Conservation (phyloP, 2,888 invertebrate species). For the Caradrina kadenii region DNA sequence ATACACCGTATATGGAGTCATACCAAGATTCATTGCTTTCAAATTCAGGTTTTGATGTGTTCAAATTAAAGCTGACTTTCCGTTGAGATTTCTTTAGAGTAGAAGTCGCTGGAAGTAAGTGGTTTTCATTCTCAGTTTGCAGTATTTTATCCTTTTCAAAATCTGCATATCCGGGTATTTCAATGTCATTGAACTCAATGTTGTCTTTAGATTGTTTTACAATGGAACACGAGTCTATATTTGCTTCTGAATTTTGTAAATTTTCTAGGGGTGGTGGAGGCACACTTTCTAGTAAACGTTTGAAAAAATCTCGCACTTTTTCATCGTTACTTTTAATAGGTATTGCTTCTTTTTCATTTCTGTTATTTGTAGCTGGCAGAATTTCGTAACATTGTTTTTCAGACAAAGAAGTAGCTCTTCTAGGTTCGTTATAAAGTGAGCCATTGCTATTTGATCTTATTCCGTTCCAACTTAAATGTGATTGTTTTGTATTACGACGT, state of each 20-base stretch:
- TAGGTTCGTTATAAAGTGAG: constrained; percentile 69
- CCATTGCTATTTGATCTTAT: constrained; percentile 66
- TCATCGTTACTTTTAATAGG: constrained; percentile 70
- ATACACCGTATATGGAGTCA: constrained; percentile 83
- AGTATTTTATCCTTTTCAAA: constrained; percentile 78
- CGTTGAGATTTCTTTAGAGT: constrained; percentile 77
- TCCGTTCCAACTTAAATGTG: constrained; percentile 67
- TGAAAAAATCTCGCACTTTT: constrained; percentile 78
- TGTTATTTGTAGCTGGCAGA: background rate
- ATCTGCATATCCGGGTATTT: constrained; percentile 79
- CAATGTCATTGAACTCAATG: constrained; percentile 73
- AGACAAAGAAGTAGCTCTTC: constrained; percentile 68
- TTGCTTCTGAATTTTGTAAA: constrained; percentile 44
- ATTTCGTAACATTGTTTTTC: constrained; percentile 55
- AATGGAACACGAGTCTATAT: constrained; percentile 58
- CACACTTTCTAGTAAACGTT: constrained; percentile 77
- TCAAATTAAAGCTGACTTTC: constrained; percentile 75
- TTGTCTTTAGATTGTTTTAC: constrained; percentile 56
- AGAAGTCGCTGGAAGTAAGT: constrained; percentile 72
- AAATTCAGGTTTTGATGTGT: constrained; percentile 67
- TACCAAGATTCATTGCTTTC: constrained; percentile 78
- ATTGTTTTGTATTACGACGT: constrained; percentile 70
- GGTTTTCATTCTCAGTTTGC: constrained; percentile 63
- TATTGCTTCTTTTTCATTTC: constrained; percentile 33
- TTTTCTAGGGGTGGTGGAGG: constrained; percentile 82